phyloP scores from a whole-genome alignment of 2,113 vertebrate species.

The Passer montanus region DNA sequence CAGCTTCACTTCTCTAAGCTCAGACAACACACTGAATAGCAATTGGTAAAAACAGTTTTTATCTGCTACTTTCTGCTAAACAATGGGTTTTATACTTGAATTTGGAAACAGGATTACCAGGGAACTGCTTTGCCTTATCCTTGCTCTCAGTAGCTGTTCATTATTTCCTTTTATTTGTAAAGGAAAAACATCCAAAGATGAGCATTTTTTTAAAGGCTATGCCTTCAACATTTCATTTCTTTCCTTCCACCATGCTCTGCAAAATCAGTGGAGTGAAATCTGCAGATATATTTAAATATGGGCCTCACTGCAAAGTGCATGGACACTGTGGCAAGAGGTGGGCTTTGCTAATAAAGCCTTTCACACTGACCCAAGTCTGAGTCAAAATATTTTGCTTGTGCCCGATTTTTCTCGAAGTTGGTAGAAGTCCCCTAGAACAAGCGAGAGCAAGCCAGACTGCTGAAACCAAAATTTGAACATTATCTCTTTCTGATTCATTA shows the following conservation, averaged over 20 bases:
- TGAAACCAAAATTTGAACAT: neutral
- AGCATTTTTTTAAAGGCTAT: neutral
- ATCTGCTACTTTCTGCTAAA: neutral
- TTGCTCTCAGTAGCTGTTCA: neutral
- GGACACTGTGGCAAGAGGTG: neutral
- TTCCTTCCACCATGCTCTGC: neutral
- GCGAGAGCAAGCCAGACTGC: neutral
- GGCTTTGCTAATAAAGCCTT: neutral
- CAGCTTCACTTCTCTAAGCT: neutral
- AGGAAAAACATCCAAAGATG: neutral
- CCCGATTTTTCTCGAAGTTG: fast-evolving
- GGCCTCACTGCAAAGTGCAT: neutral
- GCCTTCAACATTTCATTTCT: neutral
- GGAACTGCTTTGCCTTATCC: neutral
- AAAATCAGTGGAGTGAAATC: neutral
- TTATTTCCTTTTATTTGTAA: neutral
- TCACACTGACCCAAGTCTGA: neutral
- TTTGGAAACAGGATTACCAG: neutral
- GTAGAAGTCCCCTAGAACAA: neutral
- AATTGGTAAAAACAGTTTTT: neutral
- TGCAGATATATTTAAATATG: neutral
- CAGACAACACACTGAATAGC: neutral
- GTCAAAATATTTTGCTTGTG: neutral
- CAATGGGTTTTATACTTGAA: neutral
- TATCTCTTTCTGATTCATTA: neutral